Evolutionary conservation across 2,888 invertebrate species (phyloP).

Genomic region (Blastobasis adustella): DNA sequence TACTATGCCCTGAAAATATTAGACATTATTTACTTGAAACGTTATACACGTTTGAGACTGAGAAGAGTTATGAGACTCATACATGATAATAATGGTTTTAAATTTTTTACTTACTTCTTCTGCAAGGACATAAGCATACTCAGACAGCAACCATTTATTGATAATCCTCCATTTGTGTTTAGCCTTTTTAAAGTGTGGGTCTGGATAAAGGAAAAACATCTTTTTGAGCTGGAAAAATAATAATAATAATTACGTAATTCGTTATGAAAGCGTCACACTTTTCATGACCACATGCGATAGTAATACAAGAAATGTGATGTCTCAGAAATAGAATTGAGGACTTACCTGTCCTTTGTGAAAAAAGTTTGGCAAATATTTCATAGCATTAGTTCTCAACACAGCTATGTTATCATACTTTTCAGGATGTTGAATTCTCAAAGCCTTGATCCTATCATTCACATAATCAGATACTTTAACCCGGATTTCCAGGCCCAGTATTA

Average conservation of each 20-base stretch:
- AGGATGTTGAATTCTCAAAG: constrained; percentile 84
- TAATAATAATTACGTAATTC: background rate
- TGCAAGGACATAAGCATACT: constrained; percentile 95
- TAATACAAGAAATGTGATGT: background rate
- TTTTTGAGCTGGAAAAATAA: constrained; percentile 83
- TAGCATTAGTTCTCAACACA: constrained; percentile 96
- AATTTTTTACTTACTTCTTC: constrained; percentile 76
- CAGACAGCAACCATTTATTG: constrained; percentile 92
- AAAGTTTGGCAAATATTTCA: constrained; percentile 99
- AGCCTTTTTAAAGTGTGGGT: constrained; percentile 98
- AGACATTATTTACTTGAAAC: background rate
- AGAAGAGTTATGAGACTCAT: background rate
- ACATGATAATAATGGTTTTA: background rate
- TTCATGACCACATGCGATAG: background rate
- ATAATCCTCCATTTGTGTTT: constrained; percentile 99
- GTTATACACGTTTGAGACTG: background rate
- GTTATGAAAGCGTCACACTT: background rate
- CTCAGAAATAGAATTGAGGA: background rate
- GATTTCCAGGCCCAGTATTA: constrained; percentile 97
- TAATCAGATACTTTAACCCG: constrained; percentile 99
- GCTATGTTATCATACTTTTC: constrained; percentile 93
- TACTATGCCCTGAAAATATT: constrained; percentile 81
- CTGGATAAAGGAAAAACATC: constrained; percentile 99
- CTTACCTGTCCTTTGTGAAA: constrained; percentile 93
- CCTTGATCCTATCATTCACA: constrained; percentile 95